Evolutionary conservation across 2,113 vertebrate species (phyloP).

Genomic region (Chloroceryle aenea): DNA sequence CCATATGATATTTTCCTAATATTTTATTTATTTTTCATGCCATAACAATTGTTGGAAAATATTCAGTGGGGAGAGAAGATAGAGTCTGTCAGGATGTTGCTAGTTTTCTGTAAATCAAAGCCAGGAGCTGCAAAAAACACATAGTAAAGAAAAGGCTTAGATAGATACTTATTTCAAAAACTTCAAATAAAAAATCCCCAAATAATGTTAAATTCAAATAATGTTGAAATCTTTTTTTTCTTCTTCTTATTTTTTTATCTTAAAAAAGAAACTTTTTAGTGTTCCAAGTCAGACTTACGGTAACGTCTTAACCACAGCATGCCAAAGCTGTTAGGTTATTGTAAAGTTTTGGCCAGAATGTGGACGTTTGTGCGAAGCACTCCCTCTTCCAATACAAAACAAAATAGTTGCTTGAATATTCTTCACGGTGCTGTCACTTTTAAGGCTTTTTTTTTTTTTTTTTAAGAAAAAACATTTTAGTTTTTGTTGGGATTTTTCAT

Average conservation of each 20-base stretch:
- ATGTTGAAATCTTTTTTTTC: not conserved
- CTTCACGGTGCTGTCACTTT: slow-evolving; percentile 4
- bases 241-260: not conserved
- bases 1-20: slow-evolving; percentile 22
- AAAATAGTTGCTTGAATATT: slow-evolving; percentile 53
- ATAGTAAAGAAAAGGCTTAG: not conserved
- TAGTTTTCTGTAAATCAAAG: slow-evolving; percentile 29
- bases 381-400: slow-evolving; percentile 48
- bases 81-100: not conserved
- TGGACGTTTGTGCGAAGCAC: not conserved
- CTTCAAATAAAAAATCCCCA: not conserved
- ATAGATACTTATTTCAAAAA: not conserved
- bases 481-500: not conserved
- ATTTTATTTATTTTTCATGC: not conserved
- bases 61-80: not conserved
- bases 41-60: not conserved
- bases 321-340: slow-evolving; percentile 71
- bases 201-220: slow-evolving; percentile 23
- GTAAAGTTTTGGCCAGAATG: slow-evolving; percentile 41
- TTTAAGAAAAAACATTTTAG: not conserved
- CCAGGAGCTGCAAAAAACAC: not conserved
- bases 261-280: slow-evolving; percentile 39
- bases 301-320: slow-evolving; percentile 55
- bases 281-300: slow-evolving; percentile 58
- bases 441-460: not conserved